Percentiles rank a stretch among this genome's conserved stretches.
These are phyloP conservation scores for Ophthalmolycus amberensis DNA, from an alignment of 2,113 vertebrate genomes.

Conservation along the genomic window DNA sequence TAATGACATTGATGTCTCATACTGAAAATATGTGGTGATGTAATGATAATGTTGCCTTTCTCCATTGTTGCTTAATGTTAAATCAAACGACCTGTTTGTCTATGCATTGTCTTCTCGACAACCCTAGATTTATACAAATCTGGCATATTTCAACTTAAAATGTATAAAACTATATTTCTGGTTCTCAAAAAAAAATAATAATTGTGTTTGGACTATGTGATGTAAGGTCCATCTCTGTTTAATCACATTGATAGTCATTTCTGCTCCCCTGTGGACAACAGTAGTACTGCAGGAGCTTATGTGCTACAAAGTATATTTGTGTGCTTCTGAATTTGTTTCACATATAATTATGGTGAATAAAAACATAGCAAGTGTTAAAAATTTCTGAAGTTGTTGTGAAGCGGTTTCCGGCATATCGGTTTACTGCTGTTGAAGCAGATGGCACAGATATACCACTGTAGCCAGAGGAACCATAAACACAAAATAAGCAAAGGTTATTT, in stretches of 20 bases:
- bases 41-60: slow-evolving; percentile 1
- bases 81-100: neutral
- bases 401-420: neutral
- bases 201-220: slow-evolving; percentile 1
- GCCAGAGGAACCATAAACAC: slow-evolving; percentile 73
- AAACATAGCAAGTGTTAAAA: neutral
- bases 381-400: neutral
- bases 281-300: slow-evolving; percentile 30
- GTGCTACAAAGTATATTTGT: neutral
- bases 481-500: slow-evolving; percentile 62
- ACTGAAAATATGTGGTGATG: neutral
- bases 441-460: slow-evolving; percentile 26
- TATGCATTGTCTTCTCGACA: neutral
- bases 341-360: slow-evolving; percentile 22
- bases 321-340: slow-evolving; percentile 6
- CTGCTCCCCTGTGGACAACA: slow-evolving; percentile 62
- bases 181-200: neutral
- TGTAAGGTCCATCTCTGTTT: neutral
- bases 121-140: neutral
- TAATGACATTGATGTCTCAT: neutral
- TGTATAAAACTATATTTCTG: slow-evolving; percentile 8
- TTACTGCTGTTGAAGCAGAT: slow-evolving; percentile 23
- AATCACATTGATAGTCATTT: slow-evolving; percentile 7
- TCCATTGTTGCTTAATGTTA: neutral
- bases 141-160: neutral